phyloP scores from a whole-genome alignment of 2,797 vertebrate genomes.

The Dicrostonyx torquatus region DNA sequence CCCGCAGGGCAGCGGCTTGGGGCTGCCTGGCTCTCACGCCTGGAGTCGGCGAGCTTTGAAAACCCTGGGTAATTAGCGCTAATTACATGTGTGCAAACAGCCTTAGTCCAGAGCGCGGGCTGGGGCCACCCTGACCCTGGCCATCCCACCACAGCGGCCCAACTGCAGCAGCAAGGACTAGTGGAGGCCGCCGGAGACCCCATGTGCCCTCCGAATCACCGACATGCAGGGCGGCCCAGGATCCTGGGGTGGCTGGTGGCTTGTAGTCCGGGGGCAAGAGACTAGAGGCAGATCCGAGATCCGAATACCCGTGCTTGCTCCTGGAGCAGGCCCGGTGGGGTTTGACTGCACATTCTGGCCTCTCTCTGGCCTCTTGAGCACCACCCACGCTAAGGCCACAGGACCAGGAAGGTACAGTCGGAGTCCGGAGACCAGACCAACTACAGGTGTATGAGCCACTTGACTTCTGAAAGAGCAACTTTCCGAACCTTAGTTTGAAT shows the following conservation, averaged over 20 bases:
- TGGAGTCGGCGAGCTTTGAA: slow-evolving; percentile 10
- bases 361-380: background rate
- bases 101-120: background rate
- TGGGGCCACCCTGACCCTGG: background rate
- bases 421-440: too few relatives aligned
- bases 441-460: background rate
- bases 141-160: background rate
- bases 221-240: too few relatives aligned
- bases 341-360: background rate
- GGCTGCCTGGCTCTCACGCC: background rate
- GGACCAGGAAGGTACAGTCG: background rate
- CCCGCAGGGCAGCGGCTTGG: background rate
- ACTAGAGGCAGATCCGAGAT: background rate
- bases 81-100: slow-evolving; percentile 69
- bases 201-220: fast-evolving
- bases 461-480: background rate
- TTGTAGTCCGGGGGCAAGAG: background rate
- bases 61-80: slow-evolving; percentile 57
- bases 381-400: background rate
- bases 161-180: background rate
- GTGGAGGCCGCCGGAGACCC: background rate
- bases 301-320: background rate
- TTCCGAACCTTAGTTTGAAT: background rate
- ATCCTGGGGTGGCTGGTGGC: background rate
- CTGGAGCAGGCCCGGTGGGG: background rate